Evolutionary conservation across 2,113 vertebrate species (phyloP), one percentile per base, ranked within the genome.

Genomic region (Ia io): DNA sequence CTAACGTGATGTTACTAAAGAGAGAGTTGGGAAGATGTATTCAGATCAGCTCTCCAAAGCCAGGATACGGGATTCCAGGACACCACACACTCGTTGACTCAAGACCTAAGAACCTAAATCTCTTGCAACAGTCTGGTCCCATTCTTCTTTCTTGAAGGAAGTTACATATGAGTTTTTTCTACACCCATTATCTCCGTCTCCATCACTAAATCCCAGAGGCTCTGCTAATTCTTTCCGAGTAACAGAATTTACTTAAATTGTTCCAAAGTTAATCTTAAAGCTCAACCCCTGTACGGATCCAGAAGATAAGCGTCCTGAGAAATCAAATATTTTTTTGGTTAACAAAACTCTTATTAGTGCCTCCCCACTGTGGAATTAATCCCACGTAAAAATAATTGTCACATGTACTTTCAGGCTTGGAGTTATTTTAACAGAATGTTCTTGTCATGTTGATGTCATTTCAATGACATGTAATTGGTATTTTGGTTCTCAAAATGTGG

Each of bases 401-500:
- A 35, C 61, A 12, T 42, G 88, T 37, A 20, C 86, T 87, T 91
- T 22, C 32, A 74, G n/a, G 85, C 65, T 79, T 37, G 74, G 22
- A 44, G 37, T 67, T 90, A 86, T 76, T 94, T 70, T 93, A 91
- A 97, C 70, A 93, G 70, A 82, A 96, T 84, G 88, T 91, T 96
- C 96, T 92, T 90, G 70, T 80, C 89, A 63, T 70, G 79, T 67
- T 92, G 86, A 95, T 84, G 61, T 88, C 84, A 93, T 93, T 35
- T 61, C 88, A 77, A 82, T 70, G 93, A 90, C 93, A 93, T 56
- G 61, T 49, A 76, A 77, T 12, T 44, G 79, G 86, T 44, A 32
- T 95, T 86, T 95, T 80, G 79, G 51, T 63, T 91, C 87, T 94
- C 51, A 25, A 71, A 80, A 94, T 76, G 79, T 63, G 89, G 23